Percentiles rank a stretch among this genome's conserved stretches.
phyloP scores from a whole-genome alignment of 2,888 invertebrate species.

The Tinea trinotella region DNA sequence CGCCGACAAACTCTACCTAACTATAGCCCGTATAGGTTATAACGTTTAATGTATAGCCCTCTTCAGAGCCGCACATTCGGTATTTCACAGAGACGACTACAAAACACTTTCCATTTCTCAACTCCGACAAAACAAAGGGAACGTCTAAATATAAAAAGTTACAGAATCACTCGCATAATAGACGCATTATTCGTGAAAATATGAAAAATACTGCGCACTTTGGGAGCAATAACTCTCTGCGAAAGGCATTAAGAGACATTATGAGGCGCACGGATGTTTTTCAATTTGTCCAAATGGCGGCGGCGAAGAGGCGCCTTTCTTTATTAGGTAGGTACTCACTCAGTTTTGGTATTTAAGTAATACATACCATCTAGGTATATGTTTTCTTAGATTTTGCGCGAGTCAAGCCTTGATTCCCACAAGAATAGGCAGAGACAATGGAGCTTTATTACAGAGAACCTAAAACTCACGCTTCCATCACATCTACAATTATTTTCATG shows the following conservation, averaged over 20 bases:
- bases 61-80: slow-evolving; percentile 28
- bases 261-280: slow-evolving; percentile 61
- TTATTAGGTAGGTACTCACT: background rate
- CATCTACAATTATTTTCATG: no score
- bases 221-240: slow-evolving; percentile 50
- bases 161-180: slow-evolving; percentile 27
- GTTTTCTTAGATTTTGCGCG: no score
- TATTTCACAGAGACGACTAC: slow-evolving; percentile 28
- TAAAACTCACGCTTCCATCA: no score
- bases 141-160: slow-evolving; percentile 18
- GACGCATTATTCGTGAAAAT: slow-evolving; percentile 55
- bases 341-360: background rate
- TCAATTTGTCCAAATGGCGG: slow-evolving; percentile 61
- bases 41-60: slow-evolving; percentile 24
- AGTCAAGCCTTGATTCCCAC: no score
- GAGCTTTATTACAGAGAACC: no score
- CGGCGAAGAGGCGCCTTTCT: slow-evolving; percentile 18
- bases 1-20: background rate
- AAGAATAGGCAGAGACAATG: no score
- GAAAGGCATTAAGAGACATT: slow-evolving; percentile 60
- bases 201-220: slow-evolving; percentile 58
- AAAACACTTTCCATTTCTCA: slow-evolving; percentile 27
- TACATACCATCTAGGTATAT: no score
- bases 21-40: background rate
- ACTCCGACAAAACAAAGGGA: slow-evolving; percentile 24